Evolutionary conservation across 2,888 invertebrate genomes (phyloP), one percentile per base, ranked within the genome.

Genomic region (Minunthozetes semirufus): DNA sequence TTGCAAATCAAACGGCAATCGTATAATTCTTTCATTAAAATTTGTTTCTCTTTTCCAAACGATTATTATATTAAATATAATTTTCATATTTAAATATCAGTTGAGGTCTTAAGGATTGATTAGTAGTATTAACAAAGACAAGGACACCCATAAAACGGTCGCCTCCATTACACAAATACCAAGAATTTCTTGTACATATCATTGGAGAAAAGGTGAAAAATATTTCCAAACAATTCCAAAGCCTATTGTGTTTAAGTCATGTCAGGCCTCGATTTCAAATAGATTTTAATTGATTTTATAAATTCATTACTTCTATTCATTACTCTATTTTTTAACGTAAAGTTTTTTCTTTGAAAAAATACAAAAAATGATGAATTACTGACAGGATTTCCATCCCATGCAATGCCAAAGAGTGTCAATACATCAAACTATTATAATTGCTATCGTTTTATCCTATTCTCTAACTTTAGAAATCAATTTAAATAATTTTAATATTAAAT

Each of bases 51-150:
- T 42, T 48, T 48, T 48, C 13, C 17, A 48, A 15, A 15, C 46
- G 17, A 48, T 48, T 48, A 17, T 53, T 53, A 53, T 53, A 53
- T 53, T 19, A 8, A n/a, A 53, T 17, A 5, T 8, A n/a, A 53
- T 53, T 53, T 19, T 19, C n/a, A n/a, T 19, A 19, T 53, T 19
- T 48, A 33, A 33, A 48, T 48, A 48, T 48, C 48, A 19, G 53
- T 53, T 17, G 19, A 19, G 53, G 53, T 53, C 56, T 56, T 56
- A 56, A 22, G 56, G 56, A 56, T 25, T 56, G 56, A 56, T 56
- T 25, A n/a, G 56, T 25, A 6, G 56, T 48, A 8, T 19, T 17
- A 8, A 19, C 19, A 19, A 56, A 11, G 19, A 56, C 56, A 56
- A 56, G 56, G 56, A 56, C 56, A 56, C 9, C 4, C 33, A 5